Evolutionary conservation across 1,140 invertebrate genomes (phyloP).

Genomic region (Callitettix versicolor): DNA sequence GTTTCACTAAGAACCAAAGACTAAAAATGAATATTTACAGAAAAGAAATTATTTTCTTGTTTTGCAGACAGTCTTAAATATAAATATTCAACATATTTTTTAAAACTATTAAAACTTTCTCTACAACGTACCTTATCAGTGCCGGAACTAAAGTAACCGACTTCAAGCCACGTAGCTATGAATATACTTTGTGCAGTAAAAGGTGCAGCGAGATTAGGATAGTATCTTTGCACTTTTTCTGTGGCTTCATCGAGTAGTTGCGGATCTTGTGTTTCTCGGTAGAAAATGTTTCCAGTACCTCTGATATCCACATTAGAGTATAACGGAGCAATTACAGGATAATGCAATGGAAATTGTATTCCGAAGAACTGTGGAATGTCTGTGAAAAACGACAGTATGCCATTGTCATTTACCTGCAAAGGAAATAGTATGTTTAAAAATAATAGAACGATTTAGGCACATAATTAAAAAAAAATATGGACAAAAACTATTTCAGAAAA

Average conservation of each 20-base stretch:
- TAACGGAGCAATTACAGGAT: slow-evolving; percentile 80
- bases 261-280: slow-evolving; percentile 58
- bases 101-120: too few relatives aligned
- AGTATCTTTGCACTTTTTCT: slow-evolving; percentile 54
- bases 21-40: too few relatives aligned
- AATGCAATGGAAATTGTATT: slow-evolving; percentile 79
- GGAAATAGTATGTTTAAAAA: too few relatives aligned
- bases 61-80: too few relatives aligned
- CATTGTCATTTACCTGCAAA: slow-evolving; percentile 81
- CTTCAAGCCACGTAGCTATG: slow-evolving; percentile 64
- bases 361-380: slow-evolving; percentile 77
- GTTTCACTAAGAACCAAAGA: too few relatives aligned
- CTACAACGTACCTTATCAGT: slow-evolving; percentile 40
- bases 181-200: slow-evolving; percentile 58
- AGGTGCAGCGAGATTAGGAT: slow-evolving; percentile 44
- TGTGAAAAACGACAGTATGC: slow-evolving; percentile 78
- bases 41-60: too few relatives aligned
- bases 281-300: slow-evolving; percentile 61
- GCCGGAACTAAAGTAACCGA: slow-evolving; percentile 50
- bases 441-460: too few relatives aligned
- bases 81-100: too few relatives aligned
- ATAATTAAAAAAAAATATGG: too few relatives aligned
- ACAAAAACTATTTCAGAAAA: too few relatives aligned
- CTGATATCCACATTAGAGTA: slow-evolving; percentile 83
- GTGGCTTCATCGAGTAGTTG: slow-evolving; percentile 52